Base-by-base conservation (phyloP, 2,888 invertebrate genomes). In the Tridacna crocea region DNA sequence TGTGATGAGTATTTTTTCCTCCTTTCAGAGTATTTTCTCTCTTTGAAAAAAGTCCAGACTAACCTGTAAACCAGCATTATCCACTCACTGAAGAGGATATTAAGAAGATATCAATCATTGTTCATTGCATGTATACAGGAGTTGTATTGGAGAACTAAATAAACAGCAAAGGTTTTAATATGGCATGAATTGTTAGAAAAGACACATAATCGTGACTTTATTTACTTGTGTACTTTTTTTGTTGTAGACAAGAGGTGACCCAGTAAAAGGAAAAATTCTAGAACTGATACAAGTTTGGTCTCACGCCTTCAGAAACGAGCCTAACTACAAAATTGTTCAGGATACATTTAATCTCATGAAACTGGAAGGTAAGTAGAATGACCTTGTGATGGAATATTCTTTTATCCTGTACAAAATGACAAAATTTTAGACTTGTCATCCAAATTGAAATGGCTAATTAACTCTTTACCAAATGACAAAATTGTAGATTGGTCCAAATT, bases 251-350 rank as follows among this genome's bases (percentile, higher is more conserved):
- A 90, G 92, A 73, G 88, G 90, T 47, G 94, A 94, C 73, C 93
- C 95, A 80, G 95, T 95, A 19, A 95, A 94, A 87, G 94, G 91
- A 36, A 99, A 99, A 95, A 96, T 98, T 89, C 95, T 99, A 73
- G 99, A 99, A 94, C 95, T 99, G 82, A 97, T 99, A 88, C 99
- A 99, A 95, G 97, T 98, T 6, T 99, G 99, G 99, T 98, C 98
- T 0, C 97, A 97, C 95, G 99, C 99, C n/a, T 99, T 99, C 94
- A 96, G 99, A 76, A 97, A 98, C 90, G 97, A 96, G 88, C 97
- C 98, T 1, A 97, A 97, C 93, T 98, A 98, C 94, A 96, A 97
- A 94, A 96, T 97, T 84, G 97, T 98, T 26, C 97, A 98, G 96
- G 99, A 99, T 94, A 97, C 98, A 0, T 97, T 98, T 95, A 97